Percentiles rank a stretch among this genome's conserved stretches.
Evolutionary conservation across 1,140 invertebrate species (phyloP).

Genomic region (Listronotus bonariensis): DNA sequence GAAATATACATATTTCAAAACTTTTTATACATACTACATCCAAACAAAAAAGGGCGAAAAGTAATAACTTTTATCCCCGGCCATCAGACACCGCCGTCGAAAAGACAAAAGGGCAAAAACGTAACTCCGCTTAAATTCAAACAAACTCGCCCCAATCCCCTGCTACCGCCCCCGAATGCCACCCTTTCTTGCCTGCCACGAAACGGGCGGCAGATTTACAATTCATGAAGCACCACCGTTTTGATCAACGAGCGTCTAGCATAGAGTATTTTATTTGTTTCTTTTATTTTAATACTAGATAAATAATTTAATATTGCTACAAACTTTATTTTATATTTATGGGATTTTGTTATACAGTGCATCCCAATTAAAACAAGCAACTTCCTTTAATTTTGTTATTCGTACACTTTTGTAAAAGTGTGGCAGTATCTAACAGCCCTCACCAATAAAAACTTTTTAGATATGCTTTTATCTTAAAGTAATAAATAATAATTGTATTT

Average conservation of each 20-base stretch:
- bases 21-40: constrained; percentile 6
- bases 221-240: constrained; percentile 24
- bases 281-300: too few species aligned
- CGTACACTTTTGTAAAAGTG: too few species aligned
- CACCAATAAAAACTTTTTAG: too few species aligned
- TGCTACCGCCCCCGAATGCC: constrained; percentile 8
- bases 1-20: constrained; percentile 6
- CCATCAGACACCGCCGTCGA: constrained; percentile 20
- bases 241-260: constrained; percentile 5
- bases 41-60: constrained; percentile 18
- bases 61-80: constrained; percentile 25
- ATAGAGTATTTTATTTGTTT: too few species aligned
- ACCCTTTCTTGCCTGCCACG: constrained; percentile 19
- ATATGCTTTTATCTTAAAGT: too few species aligned
- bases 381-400: too few species aligned
- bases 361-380: too few species aligned
- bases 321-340: too few species aligned
- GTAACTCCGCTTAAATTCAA: constrained; percentile 27
- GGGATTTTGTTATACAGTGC: too few species aligned
- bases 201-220: constrained; percentile 23
- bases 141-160: constrained; percentile 9
- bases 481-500: too few species aligned
- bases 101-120: constrained; percentile 25
- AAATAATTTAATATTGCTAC: too few species aligned
- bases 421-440: too few species aligned